These are phyloP conservation scores for Lophotis ruficrista DNA, from an alignment of 2,113 vertebrate genomes.

Conservation along the genomic window DNA sequence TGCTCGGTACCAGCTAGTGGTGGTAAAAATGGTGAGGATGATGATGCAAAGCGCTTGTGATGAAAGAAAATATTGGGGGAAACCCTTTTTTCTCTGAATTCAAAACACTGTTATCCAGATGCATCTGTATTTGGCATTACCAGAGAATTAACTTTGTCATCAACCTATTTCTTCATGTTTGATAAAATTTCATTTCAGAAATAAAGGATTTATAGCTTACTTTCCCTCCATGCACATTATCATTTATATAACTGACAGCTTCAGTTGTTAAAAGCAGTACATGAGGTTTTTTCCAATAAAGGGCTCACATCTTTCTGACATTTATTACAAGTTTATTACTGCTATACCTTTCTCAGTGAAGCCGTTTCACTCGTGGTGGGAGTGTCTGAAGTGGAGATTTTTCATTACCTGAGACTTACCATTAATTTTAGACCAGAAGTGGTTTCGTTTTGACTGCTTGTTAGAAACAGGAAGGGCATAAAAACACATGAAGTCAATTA, in stretches of 20 bases:
- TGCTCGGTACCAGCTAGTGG: not conserved
- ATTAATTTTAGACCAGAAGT: constrained; percentile 22
- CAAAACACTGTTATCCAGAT: not conserved
- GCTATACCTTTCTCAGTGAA: not conserved
- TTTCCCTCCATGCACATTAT: constrained; percentile 41
- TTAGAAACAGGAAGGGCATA: not conserved
- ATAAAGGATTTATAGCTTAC: constrained; percentile 37
- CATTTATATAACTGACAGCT: constrained; percentile 44
- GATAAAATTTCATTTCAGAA: constrained; percentile 15
- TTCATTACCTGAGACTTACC: constrained; percentile 18
- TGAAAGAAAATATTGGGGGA: not conserved
- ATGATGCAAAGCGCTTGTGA: not conserved
- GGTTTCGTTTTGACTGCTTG: not conserved
- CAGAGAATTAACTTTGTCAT: constrained; percentile 27
- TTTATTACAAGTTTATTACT: constrained; percentile 66
- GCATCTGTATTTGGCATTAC: not conserved
- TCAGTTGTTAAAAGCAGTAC: constrained; percentile 31
- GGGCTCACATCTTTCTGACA: constrained; percentile 38
- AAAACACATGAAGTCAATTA: not conserved
- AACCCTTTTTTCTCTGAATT: not conserved
- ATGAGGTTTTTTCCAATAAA: constrained; percentile 35
- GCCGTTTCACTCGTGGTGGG: constrained; percentile 3
- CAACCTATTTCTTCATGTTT: constrained; percentile 16
- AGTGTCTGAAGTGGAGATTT: constrained; percentile 24
- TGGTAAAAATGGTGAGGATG: not conserved